Base-by-base conservation (phyloP, 2,888 invertebrate species). In the Xanthia icteritia region DNA sequence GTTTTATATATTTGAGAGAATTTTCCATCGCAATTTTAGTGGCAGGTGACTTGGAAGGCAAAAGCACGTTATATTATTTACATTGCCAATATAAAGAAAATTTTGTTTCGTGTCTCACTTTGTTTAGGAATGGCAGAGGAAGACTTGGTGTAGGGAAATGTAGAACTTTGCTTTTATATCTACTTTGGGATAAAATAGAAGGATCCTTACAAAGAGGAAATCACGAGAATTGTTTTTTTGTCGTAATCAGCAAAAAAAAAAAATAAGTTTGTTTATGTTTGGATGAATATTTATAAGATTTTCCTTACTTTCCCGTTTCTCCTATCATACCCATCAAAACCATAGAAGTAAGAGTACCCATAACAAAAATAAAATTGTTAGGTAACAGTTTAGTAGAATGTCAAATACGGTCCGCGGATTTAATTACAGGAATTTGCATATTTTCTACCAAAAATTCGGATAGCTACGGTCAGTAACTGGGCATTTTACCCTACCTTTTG, bases 401-500 rank as follows among this genome's bases (percentile, higher is more conserved):
- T 89, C 90, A 92, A 92, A 93, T 91, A 92, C 90, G 91, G 91
- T 89, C 89, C 87, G 86, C 85, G 88, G 90, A 94, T 94, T 95
- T 94, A 94, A 95, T 95, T 94, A 94, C 90, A 83, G 70, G 90
- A 90, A 95, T 95, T 95, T 93, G 93, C 95, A 95, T 95, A 94
- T 93, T 94, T 92, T 89, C 91, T 89, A 86, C 85, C 87, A 81
- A 85, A 89, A 90, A 90, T 90, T 86, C 88, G 83, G 88, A 87
- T 89, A 87, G 75, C 75, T 76, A 87, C 84, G 89, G 88, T 77
- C 89, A 70, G 90, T 88, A 89, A 90, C 88, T 81, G 91, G 87
- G 71, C 88, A 83, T 87, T 92, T 91, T 90, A 91, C 90, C 90
- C 90, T 90, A 90, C 91, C 91, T 91, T 93, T 92, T 92, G 91